These are phyloP conservation scores for Muscidifurax raptorellus DNA, from an alignment of 1,140 invertebrate genomes.

Conservation along the genomic window DNA sequence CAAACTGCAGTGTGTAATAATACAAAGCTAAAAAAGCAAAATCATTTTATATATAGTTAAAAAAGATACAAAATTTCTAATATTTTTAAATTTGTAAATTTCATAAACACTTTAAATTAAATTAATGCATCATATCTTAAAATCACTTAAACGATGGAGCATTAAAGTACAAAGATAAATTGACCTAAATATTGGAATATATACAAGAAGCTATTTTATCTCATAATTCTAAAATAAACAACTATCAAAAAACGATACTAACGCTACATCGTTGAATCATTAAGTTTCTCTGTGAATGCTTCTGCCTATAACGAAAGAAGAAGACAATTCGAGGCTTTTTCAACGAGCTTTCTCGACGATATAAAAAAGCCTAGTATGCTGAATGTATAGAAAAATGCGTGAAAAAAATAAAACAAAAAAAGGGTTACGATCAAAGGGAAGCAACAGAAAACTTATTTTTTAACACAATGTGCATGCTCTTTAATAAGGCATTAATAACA, in stretches of 20 bases:
- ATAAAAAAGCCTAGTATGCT: background rate
- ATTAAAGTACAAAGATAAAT: background rate
- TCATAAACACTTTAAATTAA: background rate
- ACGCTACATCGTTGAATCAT: background rate
- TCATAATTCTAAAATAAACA: background rate
- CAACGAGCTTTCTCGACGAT: background rate
- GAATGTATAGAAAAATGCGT: background rate
- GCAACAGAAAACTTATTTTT: constrained; percentile 67
- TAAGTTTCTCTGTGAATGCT: background rate
- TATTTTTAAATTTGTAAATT: constrained; percentile 20
- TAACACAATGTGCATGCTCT: constrained; percentile 62
- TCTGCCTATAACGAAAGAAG: background rate
- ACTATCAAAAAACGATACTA: background rate
- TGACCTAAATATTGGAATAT: background rate
- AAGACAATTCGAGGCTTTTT: constrained; percentile 29
- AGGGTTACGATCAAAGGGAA: constrained; percentile 21
- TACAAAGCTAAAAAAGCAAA: too few relatives aligned
- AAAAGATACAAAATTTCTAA: constrained; percentile 7
- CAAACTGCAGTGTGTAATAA: background rate
- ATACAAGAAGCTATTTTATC: background rate
- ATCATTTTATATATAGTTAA: too few relatives aligned
- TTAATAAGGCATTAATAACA: constrained; percentile 20
- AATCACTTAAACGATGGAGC: background rate
- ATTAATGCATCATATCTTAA: background rate
- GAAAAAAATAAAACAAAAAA: background rate